phyloP scores from a whole-genome alignment of 1,140 invertebrate genomes.

The Zaprionus ghesquierei region DNA sequence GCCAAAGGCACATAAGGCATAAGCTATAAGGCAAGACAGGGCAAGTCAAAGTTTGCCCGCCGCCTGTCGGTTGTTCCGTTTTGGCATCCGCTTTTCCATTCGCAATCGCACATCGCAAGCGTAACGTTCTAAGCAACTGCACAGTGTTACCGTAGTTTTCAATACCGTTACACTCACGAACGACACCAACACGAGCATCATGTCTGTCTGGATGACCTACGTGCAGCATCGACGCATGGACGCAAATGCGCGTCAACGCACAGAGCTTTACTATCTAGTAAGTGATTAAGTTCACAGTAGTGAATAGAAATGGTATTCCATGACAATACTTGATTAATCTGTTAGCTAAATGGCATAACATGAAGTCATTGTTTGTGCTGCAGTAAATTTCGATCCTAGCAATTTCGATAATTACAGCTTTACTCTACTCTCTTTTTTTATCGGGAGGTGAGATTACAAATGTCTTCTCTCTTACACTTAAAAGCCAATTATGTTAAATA shows the following conservation, averaged over 20 bases:
- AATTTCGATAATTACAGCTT: neutral
- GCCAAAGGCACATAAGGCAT: neutral
- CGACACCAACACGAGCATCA: constrained; percentile 39
- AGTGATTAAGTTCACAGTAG: constrained; percentile 35
- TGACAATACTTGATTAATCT: too few relatives aligned
- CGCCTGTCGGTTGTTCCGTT: constrained; percentile 26
- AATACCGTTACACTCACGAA: neutral
- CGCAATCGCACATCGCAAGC: neutral
- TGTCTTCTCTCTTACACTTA: too few relatives aligned
- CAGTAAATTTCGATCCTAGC: neutral
- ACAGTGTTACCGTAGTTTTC: neutral
- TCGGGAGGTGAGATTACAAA: too few relatives aligned
- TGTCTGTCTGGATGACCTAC: constrained; percentile 84
- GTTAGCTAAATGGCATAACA: too few relatives aligned
- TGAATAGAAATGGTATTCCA: too few relatives aligned
- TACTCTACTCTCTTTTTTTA: too few relatives aligned
- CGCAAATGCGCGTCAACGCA: constrained; percentile 65
- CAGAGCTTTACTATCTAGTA: constrained; percentile 73
- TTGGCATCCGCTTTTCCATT: constrained; percentile 18
- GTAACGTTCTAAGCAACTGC: neutral
- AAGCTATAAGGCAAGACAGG: neutral
- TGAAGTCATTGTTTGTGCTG: neutral
- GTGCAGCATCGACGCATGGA: constrained; percentile 79
- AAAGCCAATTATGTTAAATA: too few relatives aligned
- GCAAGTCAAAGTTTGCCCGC: too few relatives aligned